phyloP scores from a whole-genome alignment of 2,113 vertebrate species.

The Indicator indicator region DNA sequence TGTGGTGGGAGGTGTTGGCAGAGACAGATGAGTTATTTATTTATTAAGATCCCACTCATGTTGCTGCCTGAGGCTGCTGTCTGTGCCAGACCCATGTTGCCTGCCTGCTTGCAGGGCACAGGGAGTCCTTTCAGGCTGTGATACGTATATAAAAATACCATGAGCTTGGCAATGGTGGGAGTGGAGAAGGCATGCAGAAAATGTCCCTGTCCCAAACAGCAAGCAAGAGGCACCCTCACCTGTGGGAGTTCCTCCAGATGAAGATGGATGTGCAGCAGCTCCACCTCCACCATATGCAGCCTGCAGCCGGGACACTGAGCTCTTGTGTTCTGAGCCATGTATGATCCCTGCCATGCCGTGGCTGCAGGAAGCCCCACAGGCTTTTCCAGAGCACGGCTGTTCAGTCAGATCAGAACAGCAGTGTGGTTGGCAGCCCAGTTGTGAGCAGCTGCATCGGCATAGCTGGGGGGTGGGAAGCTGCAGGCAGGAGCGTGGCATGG shows the following conservation, averaged over 20 bases:
- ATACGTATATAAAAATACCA: neutral
- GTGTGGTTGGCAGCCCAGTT: constrained; percentile 16
- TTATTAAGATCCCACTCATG: constrained; percentile 35
- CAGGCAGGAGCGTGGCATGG: neutral
- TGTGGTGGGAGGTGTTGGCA: constrained; percentile 40
- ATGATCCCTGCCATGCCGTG: neutral
- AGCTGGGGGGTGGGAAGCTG: neutral
- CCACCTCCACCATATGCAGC: neutral
- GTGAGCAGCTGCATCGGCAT: neutral
- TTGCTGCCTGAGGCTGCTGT: constrained; percentile 21
- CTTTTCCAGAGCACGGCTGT: neutral
- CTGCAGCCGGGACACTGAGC: neutral
- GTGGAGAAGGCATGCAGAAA: neutral
- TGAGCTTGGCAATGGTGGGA: neutral
- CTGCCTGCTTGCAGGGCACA: neutral
- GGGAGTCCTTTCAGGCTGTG: neutral
- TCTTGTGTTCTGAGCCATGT: neutral
- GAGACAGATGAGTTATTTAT: constrained; percentile 1
- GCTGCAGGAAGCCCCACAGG: neutral
- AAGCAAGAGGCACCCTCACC: neutral
- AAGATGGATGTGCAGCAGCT: neutral
- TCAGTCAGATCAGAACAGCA: neutral
- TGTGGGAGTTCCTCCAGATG: neutral
- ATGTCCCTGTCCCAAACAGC: neutral
- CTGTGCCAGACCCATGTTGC: neutral